phyloP scores from a whole-genome alignment of 2,888 invertebrate species.

The Neoaliturus tenellus region DNA sequence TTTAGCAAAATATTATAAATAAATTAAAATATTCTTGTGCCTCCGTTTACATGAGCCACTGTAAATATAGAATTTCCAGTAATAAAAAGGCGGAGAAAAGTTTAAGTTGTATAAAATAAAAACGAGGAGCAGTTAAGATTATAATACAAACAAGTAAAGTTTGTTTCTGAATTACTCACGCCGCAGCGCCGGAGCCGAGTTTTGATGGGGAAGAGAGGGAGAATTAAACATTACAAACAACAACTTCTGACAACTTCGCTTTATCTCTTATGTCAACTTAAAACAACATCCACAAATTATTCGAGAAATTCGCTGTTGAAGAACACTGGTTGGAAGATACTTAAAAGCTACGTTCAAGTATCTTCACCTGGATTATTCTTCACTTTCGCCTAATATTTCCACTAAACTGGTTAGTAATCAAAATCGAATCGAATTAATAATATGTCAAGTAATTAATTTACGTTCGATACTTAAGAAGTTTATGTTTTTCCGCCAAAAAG shows the following conservation, averaged over 20 bases:
- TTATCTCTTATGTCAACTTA: slow-evolving; percentile 26
- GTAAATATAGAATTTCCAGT: not conserved
- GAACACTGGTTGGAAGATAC: not conserved
- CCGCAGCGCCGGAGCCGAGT: slow-evolving; percentile 10
- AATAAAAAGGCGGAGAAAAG: not conserved
- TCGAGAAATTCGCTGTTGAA: slow-evolving; percentile 14
- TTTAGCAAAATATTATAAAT: too few species aligned
- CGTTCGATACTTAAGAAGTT: too few species aligned
- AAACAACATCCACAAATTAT: slow-evolving; percentile 25
- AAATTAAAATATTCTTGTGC: too few species aligned
- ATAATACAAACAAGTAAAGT: slow-evolving; percentile 16
- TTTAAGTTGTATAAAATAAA: not conserved
- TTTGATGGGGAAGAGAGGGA: not conserved
- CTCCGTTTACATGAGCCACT: too few species aligned
- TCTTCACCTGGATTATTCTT: too few species aligned
- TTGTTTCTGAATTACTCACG: not conserved
- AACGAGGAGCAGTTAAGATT: slow-evolving; percentile 13
- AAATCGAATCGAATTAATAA: too few species aligned
- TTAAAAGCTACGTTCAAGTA: too few species aligned
- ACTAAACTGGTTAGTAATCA: too few species aligned
- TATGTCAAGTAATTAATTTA: too few species aligned
- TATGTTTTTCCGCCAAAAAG: too few species aligned
- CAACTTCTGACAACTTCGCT: slow-evolving; percentile 28
- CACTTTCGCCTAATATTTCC: too few species aligned
- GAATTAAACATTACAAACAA: slow-evolving; percentile 33